Evolutionary conservation across 1,140 invertebrate genomes (phyloP).

Genomic region (Delia radicum): DNA sequence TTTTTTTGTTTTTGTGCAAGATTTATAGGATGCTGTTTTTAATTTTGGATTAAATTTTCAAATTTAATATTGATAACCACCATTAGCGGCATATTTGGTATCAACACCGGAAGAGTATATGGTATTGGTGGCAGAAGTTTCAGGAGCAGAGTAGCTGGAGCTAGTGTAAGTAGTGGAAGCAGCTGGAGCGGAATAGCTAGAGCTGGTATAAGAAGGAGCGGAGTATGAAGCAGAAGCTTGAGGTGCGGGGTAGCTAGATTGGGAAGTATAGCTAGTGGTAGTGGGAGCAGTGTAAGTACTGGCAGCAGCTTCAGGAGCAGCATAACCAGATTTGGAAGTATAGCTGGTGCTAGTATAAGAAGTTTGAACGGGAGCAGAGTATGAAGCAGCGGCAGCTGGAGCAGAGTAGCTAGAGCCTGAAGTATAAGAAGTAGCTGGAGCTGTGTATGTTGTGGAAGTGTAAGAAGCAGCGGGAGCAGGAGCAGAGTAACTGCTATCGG

Average conservation of each 20-base stretch:
- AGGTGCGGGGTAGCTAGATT: neutral
- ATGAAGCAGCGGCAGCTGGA: neutral
- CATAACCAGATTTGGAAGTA: neutral
- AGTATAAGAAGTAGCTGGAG: neutral
- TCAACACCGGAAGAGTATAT: constrained; percentile 20
- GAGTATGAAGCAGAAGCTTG: constrained; percentile 7
- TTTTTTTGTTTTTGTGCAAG: neutral
- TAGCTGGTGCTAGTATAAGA: neutral
- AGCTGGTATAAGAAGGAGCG: neutral
- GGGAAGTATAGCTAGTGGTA: neutral
- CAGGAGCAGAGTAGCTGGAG: neutral
- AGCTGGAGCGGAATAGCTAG: neutral
- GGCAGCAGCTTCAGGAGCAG: neutral
- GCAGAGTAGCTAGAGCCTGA: neutral
- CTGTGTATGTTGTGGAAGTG: neutral
- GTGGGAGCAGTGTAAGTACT: neutral
- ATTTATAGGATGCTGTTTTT: neutral
- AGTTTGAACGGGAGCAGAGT: neutral
- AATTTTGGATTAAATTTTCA: neutral
- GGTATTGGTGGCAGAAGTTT: neutral
- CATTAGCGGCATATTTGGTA: constrained; percentile 44
- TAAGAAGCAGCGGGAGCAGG: neutral
- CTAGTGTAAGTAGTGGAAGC: neutral
- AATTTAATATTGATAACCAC: constrained; percentile 43
- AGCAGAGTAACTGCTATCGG: neutral